These are phyloP conservation scores for Selene dorsalis DNA, from an alignment of 2,797 vertebrate species.

Conservation along the genomic window DNA sequence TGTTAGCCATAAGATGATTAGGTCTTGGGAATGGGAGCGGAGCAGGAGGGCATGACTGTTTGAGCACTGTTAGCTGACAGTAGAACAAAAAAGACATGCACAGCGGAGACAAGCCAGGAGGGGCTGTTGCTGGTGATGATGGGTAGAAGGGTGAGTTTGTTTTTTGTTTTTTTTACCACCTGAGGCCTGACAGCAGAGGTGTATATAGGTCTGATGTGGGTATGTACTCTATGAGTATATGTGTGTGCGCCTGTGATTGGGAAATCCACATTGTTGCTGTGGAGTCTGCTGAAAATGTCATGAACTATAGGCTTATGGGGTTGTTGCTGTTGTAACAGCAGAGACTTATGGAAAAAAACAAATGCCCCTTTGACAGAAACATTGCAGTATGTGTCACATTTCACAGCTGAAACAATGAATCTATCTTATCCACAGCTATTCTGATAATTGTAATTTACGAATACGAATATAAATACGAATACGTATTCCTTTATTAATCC, in stretches of 20 bases:
- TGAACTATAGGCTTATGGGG: conserved; percentile 6
- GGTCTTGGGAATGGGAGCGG: conserved; percentile 60
- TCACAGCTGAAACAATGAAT: background rate
- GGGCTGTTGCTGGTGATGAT: background rate
- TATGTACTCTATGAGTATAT: conserved; percentile 9
- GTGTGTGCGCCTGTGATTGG: conserved; percentile 13
- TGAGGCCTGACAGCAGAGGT: conserved; percentile 36
- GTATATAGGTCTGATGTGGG: conserved; percentile 5
- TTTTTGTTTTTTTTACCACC: conserved; percentile 10
- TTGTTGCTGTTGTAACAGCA: background rate
- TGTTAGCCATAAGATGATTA: conserved; percentile 79
- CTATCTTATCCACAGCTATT: background rate
- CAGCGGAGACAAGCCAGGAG: conserved; percentile 15
- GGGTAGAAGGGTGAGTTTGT: conserved; percentile 14
- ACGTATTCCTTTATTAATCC: no score
- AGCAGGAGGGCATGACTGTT: conserved; percentile 68
- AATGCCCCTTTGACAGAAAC: conserved; percentile 9
- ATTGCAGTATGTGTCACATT: background rate
- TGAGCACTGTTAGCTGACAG: conserved; percentile 57
- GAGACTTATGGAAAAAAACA: conserved; percentile 1
- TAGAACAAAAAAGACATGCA: conserved; percentile 46
- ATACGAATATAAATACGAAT: no score
- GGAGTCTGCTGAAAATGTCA: conserved; percentile 24
- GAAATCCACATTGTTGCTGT: background rate
- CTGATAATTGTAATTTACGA: background rate